Evolutionary conservation across 2,113 vertebrate genomes (phyloP).

Genomic region (Pelusios castaneus): DNA sequence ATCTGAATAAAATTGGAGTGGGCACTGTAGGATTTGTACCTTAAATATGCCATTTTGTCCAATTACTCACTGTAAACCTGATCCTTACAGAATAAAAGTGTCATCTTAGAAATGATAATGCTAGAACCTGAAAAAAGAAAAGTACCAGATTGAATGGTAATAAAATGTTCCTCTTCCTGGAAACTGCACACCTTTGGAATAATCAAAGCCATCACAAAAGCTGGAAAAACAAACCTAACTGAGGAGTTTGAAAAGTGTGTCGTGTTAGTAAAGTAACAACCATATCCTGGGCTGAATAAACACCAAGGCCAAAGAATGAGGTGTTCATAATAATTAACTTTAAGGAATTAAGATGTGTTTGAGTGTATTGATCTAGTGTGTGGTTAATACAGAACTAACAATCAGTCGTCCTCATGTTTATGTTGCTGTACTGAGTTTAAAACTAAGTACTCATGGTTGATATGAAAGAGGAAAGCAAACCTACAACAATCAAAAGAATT

Average conservation of each 20-base stretch:
- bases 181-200: neutral
- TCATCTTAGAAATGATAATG: neutral
- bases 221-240: neutral
- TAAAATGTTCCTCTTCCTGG: rapidly evolving
- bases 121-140: neutral
- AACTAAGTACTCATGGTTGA: neutral
- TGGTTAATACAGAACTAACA: neutral
- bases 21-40: neutral
- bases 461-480: neutral
- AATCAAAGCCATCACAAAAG: neutral
- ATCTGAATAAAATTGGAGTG: neutral
- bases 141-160: neutral
- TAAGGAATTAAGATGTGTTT: neutral
- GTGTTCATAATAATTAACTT: neutral
- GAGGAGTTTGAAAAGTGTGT: neutral
- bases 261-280: neutral
- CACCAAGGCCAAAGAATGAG: rapidly evolving
- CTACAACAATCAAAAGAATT: neutral
- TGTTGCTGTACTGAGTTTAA: neutral
- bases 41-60: neutral
- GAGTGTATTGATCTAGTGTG: neutral
- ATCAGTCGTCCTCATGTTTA: neutral
- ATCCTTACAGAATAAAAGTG: neutral
- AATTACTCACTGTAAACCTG: neutral
- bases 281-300: neutral